Percentiles rank a stretch among this genome's conserved stretches.
phyloP scores from a whole-genome alignment of 2,888 invertebrate genomes.

The Leptinotarsa rubiginosa region DNA sequence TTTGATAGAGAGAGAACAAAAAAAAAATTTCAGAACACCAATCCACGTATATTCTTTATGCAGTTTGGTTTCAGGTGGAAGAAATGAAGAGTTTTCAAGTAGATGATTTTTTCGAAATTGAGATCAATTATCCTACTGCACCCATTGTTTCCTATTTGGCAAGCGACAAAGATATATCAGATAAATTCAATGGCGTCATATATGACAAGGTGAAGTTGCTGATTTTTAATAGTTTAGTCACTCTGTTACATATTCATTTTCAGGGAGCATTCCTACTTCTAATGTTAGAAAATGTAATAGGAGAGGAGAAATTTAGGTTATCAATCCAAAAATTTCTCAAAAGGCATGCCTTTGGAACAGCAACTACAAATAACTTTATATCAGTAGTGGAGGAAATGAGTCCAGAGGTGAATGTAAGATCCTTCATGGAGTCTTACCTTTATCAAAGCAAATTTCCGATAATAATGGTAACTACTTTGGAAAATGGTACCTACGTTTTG shows the following conservation, averaged over 20 bases:
- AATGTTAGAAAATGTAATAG: constrained; percentile 86
- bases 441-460: constrained; percentile 87
- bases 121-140: constrained; percentile 21
- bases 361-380: constrained; percentile 82
- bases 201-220: constrained; percentile 45
- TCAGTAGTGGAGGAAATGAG: constrained; percentile 71
- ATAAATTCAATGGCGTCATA: constrained; percentile 40
- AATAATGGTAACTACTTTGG: constrained; percentile 69
- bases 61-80: constrained; percentile 32
- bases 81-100: constrained; percentile 33
- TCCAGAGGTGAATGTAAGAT: constrained; percentile 68
- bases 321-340: constrained; percentile 79
- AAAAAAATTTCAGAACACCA: too few species aligned
- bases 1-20: too few species aligned
- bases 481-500: constrained; percentile 67
- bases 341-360: constrained; percentile 76
- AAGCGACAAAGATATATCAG: constrained; percentile 31
- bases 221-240: constrained; percentile 6
- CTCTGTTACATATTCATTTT: constrained; percentile 34
- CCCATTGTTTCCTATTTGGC: constrained; percentile 42
- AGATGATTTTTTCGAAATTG: constrained; percentile 40
- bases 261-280: constrained; percentile 84
- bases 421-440: constrained; percentile 85
- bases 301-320: constrained; percentile 75
- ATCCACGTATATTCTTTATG: too few species aligned